Base-by-base conservation (phyloP, 2,113 vertebrate genomes). In the Xiphorhynchus elegans region DNA sequence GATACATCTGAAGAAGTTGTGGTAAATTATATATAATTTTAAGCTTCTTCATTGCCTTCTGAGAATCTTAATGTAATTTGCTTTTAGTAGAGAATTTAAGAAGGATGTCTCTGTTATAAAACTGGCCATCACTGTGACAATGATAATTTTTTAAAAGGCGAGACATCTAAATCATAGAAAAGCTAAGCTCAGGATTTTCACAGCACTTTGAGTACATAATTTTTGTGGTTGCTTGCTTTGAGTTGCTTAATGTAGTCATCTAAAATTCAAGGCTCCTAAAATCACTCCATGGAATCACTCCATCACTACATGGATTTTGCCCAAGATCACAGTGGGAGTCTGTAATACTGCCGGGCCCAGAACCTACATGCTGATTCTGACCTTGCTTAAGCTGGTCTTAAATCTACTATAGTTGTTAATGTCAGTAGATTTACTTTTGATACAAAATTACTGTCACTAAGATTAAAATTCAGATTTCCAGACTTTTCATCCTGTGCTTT, bases 221-320 rank as follows among this genome's bases (percentile, higher is more conserved):
- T 94, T 95, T 89, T 94, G 92, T 82, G 83, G 90, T 92, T 93
- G 85, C 78, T 92, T 95, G 77, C 90, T 95, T 90, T 90, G 73
- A 92, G 73, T 94, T 96, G 64, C 83, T 95, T 97, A 96, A 97
- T 94, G 85, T 89, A 92, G 85, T 84, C 73, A 95, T 95, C 90
- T 92, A 94, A 96, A 96, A 97, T 95, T 90, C 95, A 95, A 92
- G 92, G 44, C 92, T 94, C 93, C 88, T 96, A 95, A 97, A 97
- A 95, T 96, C 95, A 46, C 96, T 87, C 80, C 89, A 49, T 86
- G 95, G 83, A 96, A 70, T 94, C 77, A 33, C 79, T 93, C 79
- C 92, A 87, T 80, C 69, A 50, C 50, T 87, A 5, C 50, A 44
- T 96, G 95, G 95, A 96, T 77, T 95, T 93, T 93, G 79, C 79